phyloP scores from a whole-genome alignment of 2,888 invertebrate species.

The Agonopterix subpropinquella region DNA sequence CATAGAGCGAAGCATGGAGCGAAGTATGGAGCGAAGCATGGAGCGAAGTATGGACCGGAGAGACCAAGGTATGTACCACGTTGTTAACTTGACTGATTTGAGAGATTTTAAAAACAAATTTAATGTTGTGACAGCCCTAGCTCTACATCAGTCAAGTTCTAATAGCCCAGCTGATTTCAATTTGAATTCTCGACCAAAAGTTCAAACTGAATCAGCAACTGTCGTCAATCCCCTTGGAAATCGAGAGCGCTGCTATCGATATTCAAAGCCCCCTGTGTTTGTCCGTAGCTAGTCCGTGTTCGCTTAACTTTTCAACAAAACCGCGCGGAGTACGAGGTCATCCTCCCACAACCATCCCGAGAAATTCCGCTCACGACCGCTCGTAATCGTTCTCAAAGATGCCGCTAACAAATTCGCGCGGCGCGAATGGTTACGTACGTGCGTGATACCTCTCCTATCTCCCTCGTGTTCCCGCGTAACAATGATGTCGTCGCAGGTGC shows the following conservation, averaged over 20 bases:
- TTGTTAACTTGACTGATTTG: constrained; percentile 8
- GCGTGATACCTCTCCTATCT: constrained; percentile 32
- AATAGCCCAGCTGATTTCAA: too few relatives aligned
- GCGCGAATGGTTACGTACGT: constrained; percentile 49
- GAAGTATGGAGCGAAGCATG: background rate
- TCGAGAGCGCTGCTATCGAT: constrained; percentile 40
- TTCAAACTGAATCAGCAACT: constrained; percentile 2
- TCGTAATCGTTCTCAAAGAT: constrained; percentile 48
- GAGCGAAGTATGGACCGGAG: background rate
- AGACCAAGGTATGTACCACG: constrained; percentile 2
- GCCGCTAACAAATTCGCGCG: constrained; percentile 45
- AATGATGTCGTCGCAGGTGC: constrained; percentile 69
- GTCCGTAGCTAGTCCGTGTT: constrained; percentile 63
- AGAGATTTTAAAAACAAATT: background rate
- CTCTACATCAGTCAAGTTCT: too few relatives aligned
- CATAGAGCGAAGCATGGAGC: constrained; percentile 23
- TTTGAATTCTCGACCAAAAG: background rate
- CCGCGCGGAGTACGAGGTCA: constrained; percentile 53
- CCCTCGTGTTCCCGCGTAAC: constrained; percentile 83
- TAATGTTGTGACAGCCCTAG: too few relatives aligned
- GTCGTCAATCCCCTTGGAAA: constrained; percentile 31
- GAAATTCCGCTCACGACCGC: constrained; percentile 57
- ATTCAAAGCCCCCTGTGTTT: constrained; percentile 32
- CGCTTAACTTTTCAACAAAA: constrained; percentile 45
- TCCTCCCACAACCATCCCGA: constrained; percentile 51